Evolutionary conservation across 2,888 invertebrate genomes (phyloP).

Genomic region (Andricus quercusramuli): DNA sequence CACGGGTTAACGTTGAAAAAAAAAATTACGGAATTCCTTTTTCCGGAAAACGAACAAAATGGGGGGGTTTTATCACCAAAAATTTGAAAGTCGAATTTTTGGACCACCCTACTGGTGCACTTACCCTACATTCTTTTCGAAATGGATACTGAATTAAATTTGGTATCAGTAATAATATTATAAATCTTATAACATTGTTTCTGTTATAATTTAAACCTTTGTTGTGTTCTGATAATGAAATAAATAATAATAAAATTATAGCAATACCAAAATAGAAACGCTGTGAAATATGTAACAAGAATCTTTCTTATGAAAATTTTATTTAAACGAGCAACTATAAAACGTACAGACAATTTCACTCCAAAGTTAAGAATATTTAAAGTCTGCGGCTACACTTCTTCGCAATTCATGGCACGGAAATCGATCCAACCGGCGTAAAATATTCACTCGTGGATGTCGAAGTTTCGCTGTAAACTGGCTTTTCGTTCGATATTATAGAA

Average conservation of each 20-base stretch:
- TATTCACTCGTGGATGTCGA: conserved; percentile 27
- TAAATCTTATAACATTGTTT: neutral
- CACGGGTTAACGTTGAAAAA: too few species aligned
- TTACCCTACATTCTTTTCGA: too few species aligned
- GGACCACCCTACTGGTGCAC: too few species aligned
- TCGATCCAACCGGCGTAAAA: conserved; percentile 32
- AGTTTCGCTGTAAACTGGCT: conserved; percentile 5
- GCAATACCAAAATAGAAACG: too few species aligned
- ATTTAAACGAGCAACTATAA: neutral
- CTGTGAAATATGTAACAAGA: neutral
- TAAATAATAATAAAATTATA: neutral
- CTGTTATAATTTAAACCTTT: neutral
- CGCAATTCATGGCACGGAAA: conserved; percentile 31
- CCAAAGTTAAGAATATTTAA: conserved; percentile 13
- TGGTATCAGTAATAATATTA: too few species aligned
- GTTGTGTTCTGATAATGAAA: neutral
- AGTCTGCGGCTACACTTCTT: conserved; percentile 24
- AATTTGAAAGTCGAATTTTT: too few species aligned
- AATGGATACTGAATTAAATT: too few species aligned
- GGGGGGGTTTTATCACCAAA: too few species aligned
- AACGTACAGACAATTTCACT: conserved; percentile 7
- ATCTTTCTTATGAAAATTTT: neutral
- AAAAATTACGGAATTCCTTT: too few species aligned
- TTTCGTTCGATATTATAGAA: conserved; percentile 15
- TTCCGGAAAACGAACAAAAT: too few species aligned